Base-by-base conservation (phyloP, 2,888 invertebrate genomes). In the Phaedon cochleariae region DNA sequence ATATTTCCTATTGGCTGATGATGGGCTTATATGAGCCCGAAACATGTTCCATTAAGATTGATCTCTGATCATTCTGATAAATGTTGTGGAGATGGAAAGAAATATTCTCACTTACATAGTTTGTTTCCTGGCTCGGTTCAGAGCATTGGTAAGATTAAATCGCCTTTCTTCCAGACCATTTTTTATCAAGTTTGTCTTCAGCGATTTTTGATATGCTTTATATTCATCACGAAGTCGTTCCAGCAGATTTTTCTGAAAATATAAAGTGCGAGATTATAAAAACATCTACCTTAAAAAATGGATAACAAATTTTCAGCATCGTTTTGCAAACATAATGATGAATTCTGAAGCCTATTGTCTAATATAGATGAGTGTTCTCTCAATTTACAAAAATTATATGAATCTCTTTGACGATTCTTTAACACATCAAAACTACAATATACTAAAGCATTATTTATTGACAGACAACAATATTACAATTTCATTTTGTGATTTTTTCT, bases 61-160 rank as follows among this genome's bases (percentile, higher is more conserved):
- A n/a, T n/a, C n/a, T n/a, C n/a, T n/a, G n/a, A n/a, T n/a, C n/a
- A n/a, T n/a, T n/a, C n/a, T n/a, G n/a, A n/a, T n/a, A n/a, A n/a
- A n/a, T n/a, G n/a, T n/a, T n/a, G n/a, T n/a, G n/a, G n/a, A n/a
- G n/a, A n/a, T n/a, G 21, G 12, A 22, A 52, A 20, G 15, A 51
- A 5, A 51, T 31, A 12, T 48, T 12, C 17, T 37, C 15, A 75
- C 81, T 81, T 76, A 83, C 83, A 84, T 82, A 67, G 82, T 81
- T 71, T 84, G 84, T 68, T 84, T 84, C 46, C 83, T 75, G 41
- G 82, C 80, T 66, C 83, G 73, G 59, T 74, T 80, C 57, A 83
- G 72, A 29, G 82, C 81, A 66, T 76, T 80, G 6, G 79, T 75
- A 58, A 84, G 69, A 72, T 80, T 81, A 64, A 76, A 76, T 59